Evolutionary conservation across 2,888 invertebrate genomes (phyloP).

Genomic region (Ormia ochracea): DNA sequence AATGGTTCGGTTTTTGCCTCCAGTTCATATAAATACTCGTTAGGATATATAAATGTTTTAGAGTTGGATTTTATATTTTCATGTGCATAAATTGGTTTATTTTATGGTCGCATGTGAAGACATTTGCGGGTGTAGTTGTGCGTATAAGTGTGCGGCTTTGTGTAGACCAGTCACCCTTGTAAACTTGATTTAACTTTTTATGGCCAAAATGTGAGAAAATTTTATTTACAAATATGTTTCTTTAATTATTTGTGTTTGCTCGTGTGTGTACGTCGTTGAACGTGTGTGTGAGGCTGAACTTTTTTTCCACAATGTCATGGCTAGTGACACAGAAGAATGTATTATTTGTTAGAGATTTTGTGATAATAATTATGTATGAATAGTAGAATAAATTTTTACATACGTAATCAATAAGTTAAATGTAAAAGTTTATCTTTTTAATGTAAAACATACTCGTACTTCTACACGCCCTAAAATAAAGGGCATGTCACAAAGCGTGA

Average conservation of each 20-base stretch:
- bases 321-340: conserved; percentile 42
- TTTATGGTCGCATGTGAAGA: conserved; percentile 12
- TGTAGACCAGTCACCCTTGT: conserved; percentile 63
- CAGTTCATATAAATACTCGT: no score
- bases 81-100: background rate
- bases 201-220: conserved; percentile 65
- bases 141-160: background rate
- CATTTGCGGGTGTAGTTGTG: conserved; percentile 16
- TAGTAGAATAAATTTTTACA: background rate
- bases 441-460: no score
- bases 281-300: conserved; percentile 13
- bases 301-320: conserved; percentile 47
- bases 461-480: no score
- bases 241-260: conserved; percentile 20
- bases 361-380: conserved; percentile 15
- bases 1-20: no score
- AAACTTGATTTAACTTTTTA: conserved; percentile 61
- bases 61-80: background rate
- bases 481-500: no score
- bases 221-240: conserved; percentile 50
- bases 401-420: background rate
- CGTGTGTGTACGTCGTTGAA: background rate
- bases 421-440: background rate
- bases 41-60: background rate
- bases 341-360: conserved; percentile 21